A percentile compares a stretch with the other conserved stretches of the same genome.
phyloP scores from a whole-genome alignment of 1,140 invertebrate species.

The Branchinecta lindahli region DNA sequence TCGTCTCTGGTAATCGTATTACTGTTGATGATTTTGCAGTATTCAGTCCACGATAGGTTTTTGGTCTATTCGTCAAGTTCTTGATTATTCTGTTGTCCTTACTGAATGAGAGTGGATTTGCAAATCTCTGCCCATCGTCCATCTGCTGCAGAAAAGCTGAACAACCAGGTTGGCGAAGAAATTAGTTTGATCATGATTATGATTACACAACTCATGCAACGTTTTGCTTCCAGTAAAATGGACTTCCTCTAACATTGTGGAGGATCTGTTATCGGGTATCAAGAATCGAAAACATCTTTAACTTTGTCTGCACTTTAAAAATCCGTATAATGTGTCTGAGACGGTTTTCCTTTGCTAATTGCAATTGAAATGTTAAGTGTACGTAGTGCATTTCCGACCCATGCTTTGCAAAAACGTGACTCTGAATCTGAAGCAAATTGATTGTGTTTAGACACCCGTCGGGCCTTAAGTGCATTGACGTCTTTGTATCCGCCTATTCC shows the following conservation, averaged over 20 bases:
- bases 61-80: neutral
- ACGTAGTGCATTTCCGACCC: neutral
- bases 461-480: neutral
- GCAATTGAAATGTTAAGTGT: neutral
- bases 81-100: neutral
- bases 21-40: neutral
- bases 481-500: neutral
- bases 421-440: neutral
- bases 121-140: neutral
- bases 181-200: neutral
- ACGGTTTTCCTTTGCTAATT: neutral
- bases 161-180: neutral
- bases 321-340: neutral
- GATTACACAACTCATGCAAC: neutral
- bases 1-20: too few species aligned
- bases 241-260: neutral
- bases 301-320: neutral
- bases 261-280: neutral
- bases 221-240: neutral
- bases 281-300: neutral
- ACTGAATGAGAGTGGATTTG: slow-evolving; percentile 3
- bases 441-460: neutral
- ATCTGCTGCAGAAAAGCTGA: neutral
- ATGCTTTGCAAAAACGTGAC: neutral
- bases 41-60: slow-evolving; percentile 1